Evolutionary conservation across 1,140 invertebrate species (phyloP).

Genomic region (Drosophila azteca): DNA sequence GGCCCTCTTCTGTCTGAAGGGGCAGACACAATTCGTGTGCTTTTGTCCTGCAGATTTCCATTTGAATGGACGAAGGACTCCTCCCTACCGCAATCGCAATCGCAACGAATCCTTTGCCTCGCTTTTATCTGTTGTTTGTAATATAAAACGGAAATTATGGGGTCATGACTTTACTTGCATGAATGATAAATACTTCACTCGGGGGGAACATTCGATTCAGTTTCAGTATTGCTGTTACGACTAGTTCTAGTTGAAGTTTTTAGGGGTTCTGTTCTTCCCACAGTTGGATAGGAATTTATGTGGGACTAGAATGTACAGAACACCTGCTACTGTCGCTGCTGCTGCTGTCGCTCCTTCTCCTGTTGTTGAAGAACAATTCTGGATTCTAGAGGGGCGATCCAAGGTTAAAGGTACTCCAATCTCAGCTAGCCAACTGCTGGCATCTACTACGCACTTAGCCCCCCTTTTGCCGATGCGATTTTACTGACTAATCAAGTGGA

Average conservation of each 20-base stretch:
- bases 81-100: slow-evolving; percentile 11
- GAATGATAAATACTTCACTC: slow-evolving; percentile 35
- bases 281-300: slow-evolving; percentile 28
- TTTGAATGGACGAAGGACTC: slow-evolving; percentile 47
- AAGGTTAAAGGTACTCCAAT: slow-evolving; percentile 53
- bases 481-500: slow-evolving; percentile 74
- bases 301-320: slow-evolving; percentile 9
- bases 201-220: slow-evolving; percentile 22
- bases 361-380: slow-evolving; percentile 69
- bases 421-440: slow-evolving; percentile 56
- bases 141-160: slow-evolving; percentile 52
- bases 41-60: slow-evolving; percentile 53
- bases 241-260: background rate
- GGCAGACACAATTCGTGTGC: slow-evolving; percentile 22
- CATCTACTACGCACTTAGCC: slow-evolving; percentile 20
- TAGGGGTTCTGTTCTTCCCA: slow-evolving; percentile 34
- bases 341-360: too few relatives aligned
- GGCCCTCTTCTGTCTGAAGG: slow-evolving; percentile 20
- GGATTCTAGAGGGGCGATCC: slow-evolving; percentile 37
- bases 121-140: slow-evolving; percentile 37
- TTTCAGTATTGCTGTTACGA: background rate
- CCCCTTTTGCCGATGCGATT: slow-evolving; percentile 32
- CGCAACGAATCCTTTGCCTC: slow-evolving; percentile 16
- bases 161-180: slow-evolving; percentile 69
- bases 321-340: slow-evolving; percentile 65